phyloP scores from a whole-genome alignment of 2,888 invertebrate genomes.

The Heliconius aoede region DNA sequence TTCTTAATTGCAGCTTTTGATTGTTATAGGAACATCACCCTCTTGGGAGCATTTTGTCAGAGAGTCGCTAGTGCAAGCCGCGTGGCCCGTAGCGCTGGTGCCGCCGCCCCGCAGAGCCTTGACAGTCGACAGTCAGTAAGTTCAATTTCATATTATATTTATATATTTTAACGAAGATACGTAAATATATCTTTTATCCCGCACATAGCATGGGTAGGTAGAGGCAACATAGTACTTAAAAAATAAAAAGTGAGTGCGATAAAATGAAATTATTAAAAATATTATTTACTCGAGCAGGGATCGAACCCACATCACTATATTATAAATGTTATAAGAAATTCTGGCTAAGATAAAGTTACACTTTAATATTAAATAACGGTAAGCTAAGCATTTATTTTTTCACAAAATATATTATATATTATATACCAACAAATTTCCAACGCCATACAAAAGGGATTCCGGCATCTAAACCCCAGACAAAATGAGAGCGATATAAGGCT shows the following conservation, averaged over 20 bases:
- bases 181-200: neutral
- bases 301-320: too few species aligned
- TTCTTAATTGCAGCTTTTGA: neutral
- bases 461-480: slow-evolving; percentile 2
- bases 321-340: too few species aligned
- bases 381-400: neutral
- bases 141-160: slow-evolving; percentile 44
- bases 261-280: too few species aligned
- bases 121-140: slow-evolving; percentile 79
- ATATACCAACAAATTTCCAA: neutral
- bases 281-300: too few species aligned
- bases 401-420: neutral
- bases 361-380: neutral
- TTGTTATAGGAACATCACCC: slow-evolving; percentile 72
- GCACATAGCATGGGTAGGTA: too few species aligned
- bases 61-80: slow-evolving; percentile 84
- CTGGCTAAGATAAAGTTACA: too few species aligned
- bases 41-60: slow-evolving; percentile 85
- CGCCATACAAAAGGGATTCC: slow-evolving; percentile 2
- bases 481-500: slow-evolving; percentile 21
- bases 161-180: neutral
- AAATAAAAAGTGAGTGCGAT: too few species aligned
- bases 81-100: slow-evolving; percentile 85
- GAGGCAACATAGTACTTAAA: too few species aligned
- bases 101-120: slow-evolving; percentile 76